Evolutionary conservation across 2,113 vertebrate species (phyloP).

Genomic region (Neodon shergylaensis): DNA sequence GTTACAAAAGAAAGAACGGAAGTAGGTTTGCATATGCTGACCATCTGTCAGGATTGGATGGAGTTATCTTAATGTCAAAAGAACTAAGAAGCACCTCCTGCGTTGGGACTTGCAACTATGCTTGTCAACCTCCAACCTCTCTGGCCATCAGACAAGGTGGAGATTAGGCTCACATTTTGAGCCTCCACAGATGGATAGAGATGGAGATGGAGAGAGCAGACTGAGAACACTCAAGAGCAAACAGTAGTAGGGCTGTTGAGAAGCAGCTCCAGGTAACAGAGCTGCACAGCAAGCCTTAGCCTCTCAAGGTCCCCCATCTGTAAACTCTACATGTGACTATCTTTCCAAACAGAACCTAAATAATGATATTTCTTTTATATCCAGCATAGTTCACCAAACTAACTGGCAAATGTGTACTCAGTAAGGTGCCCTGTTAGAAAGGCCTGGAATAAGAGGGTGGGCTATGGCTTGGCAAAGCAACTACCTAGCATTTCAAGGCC

Average conservation of each 20-base stretch:
- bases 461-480: not conserved
- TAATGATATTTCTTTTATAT: not conserved
- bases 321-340: not conserved
- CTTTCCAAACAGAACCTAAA: slow-evolving; percentile 30
- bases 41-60: no score
- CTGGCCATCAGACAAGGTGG: no score
- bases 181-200: not conserved
- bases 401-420: not conserved
- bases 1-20: no score
- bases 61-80: no score
- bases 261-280: not conserved
- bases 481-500: not conserved
- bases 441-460: not conserved
- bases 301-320: not conserved
- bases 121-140: no score
- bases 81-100: no score
- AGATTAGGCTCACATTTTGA: no score
- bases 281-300: not conserved
- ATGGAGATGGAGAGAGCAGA: not conserved
- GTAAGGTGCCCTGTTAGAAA: slow-evolving; percentile 38
- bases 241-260: not conserved
- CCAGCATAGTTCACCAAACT: not conserved
- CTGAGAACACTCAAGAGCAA: not conserved
- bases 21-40: no score
- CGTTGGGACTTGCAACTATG: no score